Percentiles rank a stretch among this genome's conserved stretches.
phyloP scores from a whole-genome alignment of 1,140 invertebrate species.

The Papilio xuthus region DNA sequence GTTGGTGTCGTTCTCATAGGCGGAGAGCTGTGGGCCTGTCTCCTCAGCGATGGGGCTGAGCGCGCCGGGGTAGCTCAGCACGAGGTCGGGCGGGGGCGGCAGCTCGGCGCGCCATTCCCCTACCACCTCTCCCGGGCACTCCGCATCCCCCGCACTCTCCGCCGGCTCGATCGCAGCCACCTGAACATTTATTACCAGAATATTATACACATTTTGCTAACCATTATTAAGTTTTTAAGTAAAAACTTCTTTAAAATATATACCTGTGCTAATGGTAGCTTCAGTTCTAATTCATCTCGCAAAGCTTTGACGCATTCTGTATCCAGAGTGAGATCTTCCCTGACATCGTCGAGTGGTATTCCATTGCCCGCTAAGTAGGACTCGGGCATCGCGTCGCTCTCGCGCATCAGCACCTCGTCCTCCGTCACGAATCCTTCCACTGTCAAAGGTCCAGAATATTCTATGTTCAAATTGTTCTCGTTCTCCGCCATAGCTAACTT shows the following conservation, averaged over 20 bases:
- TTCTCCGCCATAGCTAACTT: conserved; percentile 80
- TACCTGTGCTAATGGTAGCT: conserved; percentile 86
- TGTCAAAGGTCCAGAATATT: conserved; percentile 71
- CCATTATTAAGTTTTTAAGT: not conserved
- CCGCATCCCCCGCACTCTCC: conserved; percentile 42
- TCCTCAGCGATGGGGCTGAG: conserved; percentile 76
- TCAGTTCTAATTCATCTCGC: conserved; percentile 86
- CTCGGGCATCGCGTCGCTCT: conserved; percentile 59
- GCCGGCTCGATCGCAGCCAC: conserved; percentile 68
- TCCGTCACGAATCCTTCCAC: conserved; percentile 59
- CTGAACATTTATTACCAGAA: conserved; percentile 39
- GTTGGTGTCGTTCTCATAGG: conserved; percentile 67
- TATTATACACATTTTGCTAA: not conserved
- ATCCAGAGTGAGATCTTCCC: conserved; percentile 84
- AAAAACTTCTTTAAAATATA: not conserved
- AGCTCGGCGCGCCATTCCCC: conserved; percentile 54
- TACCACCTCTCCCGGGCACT: conserved; percentile 44
- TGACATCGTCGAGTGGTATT: conserved; percentile 70
- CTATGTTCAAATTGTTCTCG: conserved; percentile 80
- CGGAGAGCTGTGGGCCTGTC: conserved; percentile 66
- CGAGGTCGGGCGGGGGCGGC: conserved; percentile 67
- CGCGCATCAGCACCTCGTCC: conserved; percentile 49
- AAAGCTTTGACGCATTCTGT: conserved; percentile 87
- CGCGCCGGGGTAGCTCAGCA: conserved; percentile 68
- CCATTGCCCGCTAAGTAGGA: conserved; percentile 68